phyloP scores from a whole-genome alignment of 2,113 vertebrate species.

The Sebastes fasciatus region DNA sequence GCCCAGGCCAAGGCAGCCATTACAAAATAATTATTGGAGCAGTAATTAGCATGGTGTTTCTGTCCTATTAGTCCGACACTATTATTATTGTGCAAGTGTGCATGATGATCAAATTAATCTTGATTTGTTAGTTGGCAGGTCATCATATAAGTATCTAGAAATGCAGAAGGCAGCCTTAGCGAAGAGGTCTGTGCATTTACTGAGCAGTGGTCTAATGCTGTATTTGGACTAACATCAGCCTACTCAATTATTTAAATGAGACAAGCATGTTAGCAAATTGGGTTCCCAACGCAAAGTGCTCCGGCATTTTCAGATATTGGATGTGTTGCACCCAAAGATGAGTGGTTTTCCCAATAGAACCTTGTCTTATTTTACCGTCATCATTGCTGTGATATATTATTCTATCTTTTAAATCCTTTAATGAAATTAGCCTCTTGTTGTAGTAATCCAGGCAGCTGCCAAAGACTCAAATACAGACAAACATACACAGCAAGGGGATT shows the following conservation, averaged over 20 bases:
- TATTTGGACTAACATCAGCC: constrained; percentile 14
- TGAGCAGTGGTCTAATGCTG: neutral
- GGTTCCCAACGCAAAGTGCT: neutral
- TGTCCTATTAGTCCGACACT: constrained; percentile 13
- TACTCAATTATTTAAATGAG: constrained; percentile 37
- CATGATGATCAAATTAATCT: constrained; percentile 20
- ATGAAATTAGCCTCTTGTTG: neutral
- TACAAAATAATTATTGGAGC: constrained; percentile 29
- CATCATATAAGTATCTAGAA: constrained; percentile 12
- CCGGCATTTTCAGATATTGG: neutral
- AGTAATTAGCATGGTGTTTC: constrained; percentile 46
- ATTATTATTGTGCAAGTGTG: constrained; percentile 36
- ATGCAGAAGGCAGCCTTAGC: constrained; percentile 17
- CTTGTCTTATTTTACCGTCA: neutral
- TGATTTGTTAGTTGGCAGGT: constrained; percentile 16
- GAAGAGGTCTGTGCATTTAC: constrained; percentile 7
- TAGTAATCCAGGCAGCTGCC: neutral
- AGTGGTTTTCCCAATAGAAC: neutral
- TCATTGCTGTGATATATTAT: neutral
- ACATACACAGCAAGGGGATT: neutral
- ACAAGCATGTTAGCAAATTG: neutral
- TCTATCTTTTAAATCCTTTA: constrained; percentile 12
- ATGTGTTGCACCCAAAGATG: neutral
- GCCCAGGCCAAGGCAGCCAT: constrained; percentile 1
- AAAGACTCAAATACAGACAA: neutral